Evolutionary conservation across 2,888 invertebrate species (phyloP).

Genomic region (Girardia tigrina): DNA sequence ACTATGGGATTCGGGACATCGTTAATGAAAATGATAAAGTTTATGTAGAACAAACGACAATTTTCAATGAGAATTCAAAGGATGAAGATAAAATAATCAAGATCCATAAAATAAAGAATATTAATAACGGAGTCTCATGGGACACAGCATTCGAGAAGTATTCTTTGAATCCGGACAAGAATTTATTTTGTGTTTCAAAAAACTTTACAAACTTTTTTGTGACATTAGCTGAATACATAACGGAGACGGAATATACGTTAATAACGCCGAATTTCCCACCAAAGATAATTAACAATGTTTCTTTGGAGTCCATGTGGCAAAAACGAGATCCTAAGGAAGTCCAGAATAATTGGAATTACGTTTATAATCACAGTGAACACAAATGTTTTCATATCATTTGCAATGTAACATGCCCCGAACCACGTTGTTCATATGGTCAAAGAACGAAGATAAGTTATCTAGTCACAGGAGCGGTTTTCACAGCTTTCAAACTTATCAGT

Average conservation of each 20-base stretch:
- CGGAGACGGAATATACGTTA: not conserved
- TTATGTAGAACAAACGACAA: not conserved
- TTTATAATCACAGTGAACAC: not conserved
- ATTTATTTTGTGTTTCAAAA: not conserved
- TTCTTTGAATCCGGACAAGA: not conserved
- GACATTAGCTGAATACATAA: not conserved
- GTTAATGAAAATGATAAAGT: not conserved
- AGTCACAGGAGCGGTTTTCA: not conserved
- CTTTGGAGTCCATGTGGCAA: not conserved
- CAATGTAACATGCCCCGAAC: not conserved
- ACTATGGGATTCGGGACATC: conserved; percentile 68
- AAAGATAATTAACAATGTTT: not conserved
- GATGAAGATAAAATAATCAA: conserved; percentile 5
- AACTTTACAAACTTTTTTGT: not conserved
- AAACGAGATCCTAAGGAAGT: not conserved
- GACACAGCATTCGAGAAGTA: not conserved
- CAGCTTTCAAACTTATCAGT: not conserved
- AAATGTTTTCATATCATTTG: not conserved
- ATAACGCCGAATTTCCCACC: not conserved
- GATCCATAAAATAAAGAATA: not conserved
- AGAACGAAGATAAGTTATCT: not conserved
- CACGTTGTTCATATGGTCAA: not conserved
- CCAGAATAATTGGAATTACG: not conserved
- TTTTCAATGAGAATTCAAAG: not conserved
- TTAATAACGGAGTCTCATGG: not conserved